A percentile compares a stretch with the other conserved stretches of the same genome.
phyloP scores from a whole-genome alignment of 2,888 invertebrate species.

The Camponotus fellah region DNA sequence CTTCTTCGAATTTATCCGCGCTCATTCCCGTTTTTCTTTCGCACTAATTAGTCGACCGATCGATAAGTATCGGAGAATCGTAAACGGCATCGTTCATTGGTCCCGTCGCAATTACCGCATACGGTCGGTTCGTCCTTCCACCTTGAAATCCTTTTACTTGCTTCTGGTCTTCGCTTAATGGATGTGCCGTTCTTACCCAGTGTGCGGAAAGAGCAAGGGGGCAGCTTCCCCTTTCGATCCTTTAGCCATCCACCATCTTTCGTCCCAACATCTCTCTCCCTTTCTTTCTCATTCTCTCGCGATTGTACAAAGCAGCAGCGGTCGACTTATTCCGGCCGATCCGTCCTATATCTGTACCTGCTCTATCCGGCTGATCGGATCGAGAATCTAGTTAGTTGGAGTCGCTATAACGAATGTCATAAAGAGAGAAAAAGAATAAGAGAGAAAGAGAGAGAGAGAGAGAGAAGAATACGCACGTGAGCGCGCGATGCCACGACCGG shows the following conservation, averaged over 20 bases:
- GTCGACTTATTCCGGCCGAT: conserved; percentile 72
- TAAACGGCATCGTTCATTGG: conserved; percentile 53
- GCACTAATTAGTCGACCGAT: conserved; percentile 59
- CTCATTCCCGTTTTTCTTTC: conserved; percentile 17
- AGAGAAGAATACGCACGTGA: conserved; percentile 20
- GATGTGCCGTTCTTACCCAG: conserved; percentile 59
- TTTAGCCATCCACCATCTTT: conserved; percentile 45
- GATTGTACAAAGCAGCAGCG: conserved; percentile 65
- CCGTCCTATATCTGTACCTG: conserved; percentile 64
- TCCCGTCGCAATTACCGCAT: conserved; percentile 59
- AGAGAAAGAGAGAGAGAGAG: not conserved
- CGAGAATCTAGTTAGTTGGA: conserved; percentile 73
- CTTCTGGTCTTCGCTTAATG: conserved; percentile 60
- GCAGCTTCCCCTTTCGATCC: conserved; percentile 33
- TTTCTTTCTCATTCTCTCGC: conserved; percentile 54
- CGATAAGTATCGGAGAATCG: conserved; percentile 43
- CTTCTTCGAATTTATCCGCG: conserved; percentile 28
- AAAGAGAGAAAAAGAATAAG: not conserved
- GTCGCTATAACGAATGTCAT: conserved; percentile 14
- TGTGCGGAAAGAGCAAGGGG: not conserved
- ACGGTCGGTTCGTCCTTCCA: conserved; percentile 53
- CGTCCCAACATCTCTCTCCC: not conserved
- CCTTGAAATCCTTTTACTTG: conserved; percentile 63
- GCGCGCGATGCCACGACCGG: conserved; percentile 56
- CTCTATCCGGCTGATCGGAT: conserved; percentile 61